A percentile compares a stretch with the other conserved stretches of the same genome.
These are phyloP conservation scores for Hoplias malabaricus DNA, from an alignment of 2,113 vertebrate species.

Conservation along the genomic window DNA sequence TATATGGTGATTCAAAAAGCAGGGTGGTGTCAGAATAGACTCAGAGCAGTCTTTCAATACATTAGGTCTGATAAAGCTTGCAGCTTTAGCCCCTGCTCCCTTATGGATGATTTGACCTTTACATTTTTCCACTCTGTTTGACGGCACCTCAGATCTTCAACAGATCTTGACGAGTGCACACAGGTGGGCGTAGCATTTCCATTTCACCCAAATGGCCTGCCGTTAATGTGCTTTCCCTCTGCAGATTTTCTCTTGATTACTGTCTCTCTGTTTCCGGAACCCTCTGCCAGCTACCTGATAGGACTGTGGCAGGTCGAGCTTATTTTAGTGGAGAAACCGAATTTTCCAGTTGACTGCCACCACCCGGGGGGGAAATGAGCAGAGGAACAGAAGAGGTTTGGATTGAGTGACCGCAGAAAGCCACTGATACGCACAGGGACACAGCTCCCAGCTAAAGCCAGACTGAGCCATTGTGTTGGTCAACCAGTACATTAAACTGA, in stretches of 20 bases:
- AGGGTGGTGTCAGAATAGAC: conserved; percentile 17
- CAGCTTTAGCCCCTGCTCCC: conserved; percentile 9
- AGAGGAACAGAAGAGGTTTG: conserved; percentile 37
- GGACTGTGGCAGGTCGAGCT: conserved; percentile 38
- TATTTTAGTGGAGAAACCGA: conserved; percentile 56
- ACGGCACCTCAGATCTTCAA: conserved; percentile 31
- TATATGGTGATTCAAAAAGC: conserved; percentile 21
- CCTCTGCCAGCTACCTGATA: conserved; percentile 36
- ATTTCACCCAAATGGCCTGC: conserved; percentile 27
- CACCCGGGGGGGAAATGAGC: conserved; percentile 42
- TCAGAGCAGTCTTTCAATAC: conserved; percentile 27
- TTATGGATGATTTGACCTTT: conserved; percentile 54
- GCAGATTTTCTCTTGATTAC: conserved; percentile 41
- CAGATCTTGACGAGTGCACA: conserved; percentile 6
- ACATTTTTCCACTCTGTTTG: neutral
- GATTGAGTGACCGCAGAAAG: conserved; percentile 35
- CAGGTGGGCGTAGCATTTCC: conserved; percentile 41
- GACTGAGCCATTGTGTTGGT: neutral
- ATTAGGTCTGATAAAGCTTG: conserved; percentile 13
- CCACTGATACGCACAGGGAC: neutral
- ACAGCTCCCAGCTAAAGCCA: neutral
- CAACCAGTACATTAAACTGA: neutral
- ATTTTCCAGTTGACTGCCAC: conserved; percentile 55
- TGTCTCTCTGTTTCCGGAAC: conserved; percentile 36
- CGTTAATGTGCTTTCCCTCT: conserved; percentile 12